These are phyloP conservation scores for Deroplatys truncata DNA, from an alignment of 2,888 invertebrate species.

Conservation along the genomic window DNA sequence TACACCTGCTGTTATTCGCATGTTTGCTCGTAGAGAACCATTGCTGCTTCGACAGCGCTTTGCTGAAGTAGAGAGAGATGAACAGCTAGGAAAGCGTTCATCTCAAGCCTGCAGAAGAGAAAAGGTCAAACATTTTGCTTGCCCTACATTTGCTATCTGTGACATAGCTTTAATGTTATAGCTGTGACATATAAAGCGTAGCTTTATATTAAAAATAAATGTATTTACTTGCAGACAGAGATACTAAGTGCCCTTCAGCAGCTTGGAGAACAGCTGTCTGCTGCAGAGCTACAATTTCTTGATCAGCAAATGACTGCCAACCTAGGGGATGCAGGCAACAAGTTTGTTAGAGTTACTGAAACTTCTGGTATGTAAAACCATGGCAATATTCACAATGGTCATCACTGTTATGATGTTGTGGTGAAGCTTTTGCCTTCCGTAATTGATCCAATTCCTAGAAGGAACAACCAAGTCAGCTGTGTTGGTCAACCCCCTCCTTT, in stretches of 20 bases:
- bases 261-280: slow-evolving; percentile 49
- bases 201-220: neutral
- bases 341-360: slow-evolving; percentile 48
- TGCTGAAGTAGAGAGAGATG: slow-evolving; percentile 55
- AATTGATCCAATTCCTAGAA: too few relatives aligned
- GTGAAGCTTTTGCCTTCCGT: too few relatives aligned
- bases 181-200: too few relatives aligned
- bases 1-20: slow-evolving; percentile 67
- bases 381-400: neutral
- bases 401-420: neutral
- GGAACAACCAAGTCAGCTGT: too few relatives aligned
- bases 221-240: slow-evolving; percentile 42
- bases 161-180: neutral
- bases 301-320: slow-evolving; percentile 46
- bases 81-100: slow-evolving; percentile 56
- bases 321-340: slow-evolving; percentile 42
- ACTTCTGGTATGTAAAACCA: slow-evolving; percentile 34
- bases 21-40: slow-evolving; percentile 68
- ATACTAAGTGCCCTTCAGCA: slow-evolving; percentile 50
- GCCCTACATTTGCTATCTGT: neutral
- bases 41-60: slow-evolving; percentile 58
- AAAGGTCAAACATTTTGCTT: slow-evolving; percentile 41
- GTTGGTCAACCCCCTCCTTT: too few relatives aligned
- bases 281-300: slow-evolving; percentile 48
- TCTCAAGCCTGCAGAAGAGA: slow-evolving; percentile 49